Evolutionary conservation across 1,140 invertebrate genomes (phyloP).

Genomic region (Drosophila kanapiae): DNA sequence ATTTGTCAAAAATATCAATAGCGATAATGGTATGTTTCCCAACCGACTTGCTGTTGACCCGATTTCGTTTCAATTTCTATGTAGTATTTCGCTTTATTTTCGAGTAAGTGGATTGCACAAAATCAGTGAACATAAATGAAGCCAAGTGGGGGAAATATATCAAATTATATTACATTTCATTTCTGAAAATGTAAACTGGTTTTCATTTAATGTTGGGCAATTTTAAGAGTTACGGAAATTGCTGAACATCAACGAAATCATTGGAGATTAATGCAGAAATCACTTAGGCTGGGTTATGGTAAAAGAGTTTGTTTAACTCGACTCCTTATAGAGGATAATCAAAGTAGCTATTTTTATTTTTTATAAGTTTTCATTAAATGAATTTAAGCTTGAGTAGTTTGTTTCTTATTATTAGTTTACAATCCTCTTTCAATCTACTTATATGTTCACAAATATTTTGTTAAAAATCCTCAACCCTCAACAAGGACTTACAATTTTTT

Average conservation of each 20-base stretch:
- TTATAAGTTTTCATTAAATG: not conserved
- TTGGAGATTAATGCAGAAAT: not conserved
- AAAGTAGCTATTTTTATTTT: not conserved
- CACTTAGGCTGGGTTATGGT: no score
- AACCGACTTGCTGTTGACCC: conserved; percentile 48
- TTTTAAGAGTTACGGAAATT: not conserved
- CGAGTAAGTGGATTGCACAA: conserved; percentile 15
- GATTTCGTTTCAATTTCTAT: conserved; percentile 27
- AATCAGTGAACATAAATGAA: conserved; percentile 9
- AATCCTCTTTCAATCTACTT: no score
- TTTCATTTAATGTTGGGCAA: conserved; percentile 8
- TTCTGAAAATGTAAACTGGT: not conserved
- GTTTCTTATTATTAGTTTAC: no score
- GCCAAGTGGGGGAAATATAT: not conserved
- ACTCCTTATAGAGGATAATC: not conserved
- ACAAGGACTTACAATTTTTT: no score
- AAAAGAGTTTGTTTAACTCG: not conserved
- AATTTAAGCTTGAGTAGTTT: no score
- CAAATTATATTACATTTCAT: not conserved
- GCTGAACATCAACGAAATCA: not conserved
- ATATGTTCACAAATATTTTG: no score
- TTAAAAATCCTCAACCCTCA: no score
- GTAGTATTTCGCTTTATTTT: conserved; percentile 3
- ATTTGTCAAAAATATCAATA: conserved; percentile 47
- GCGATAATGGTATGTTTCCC: conserved; percentile 44